These are phyloP conservation scores for Corapipo altera DNA, from an alignment of 2,113 vertebrate species.

Conservation along the genomic window DNA sequence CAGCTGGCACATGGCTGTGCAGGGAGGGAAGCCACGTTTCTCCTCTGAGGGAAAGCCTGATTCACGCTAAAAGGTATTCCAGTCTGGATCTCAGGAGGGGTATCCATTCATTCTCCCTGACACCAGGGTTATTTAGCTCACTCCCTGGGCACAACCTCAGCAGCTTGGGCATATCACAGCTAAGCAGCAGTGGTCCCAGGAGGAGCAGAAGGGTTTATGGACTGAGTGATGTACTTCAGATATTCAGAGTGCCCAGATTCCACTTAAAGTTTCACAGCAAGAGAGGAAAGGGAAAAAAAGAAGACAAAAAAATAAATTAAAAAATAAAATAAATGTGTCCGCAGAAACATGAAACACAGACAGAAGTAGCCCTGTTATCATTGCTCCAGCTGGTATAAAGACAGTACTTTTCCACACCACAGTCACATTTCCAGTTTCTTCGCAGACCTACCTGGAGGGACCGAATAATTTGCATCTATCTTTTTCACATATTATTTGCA, in stretches of 20 bases:
- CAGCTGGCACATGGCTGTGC: neutral
- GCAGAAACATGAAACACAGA: neutral
- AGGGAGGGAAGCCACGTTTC: neutral
- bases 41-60: neutral
- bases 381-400: neutral
- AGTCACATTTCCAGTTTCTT: conserved; percentile 52
- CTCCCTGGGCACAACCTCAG: neutral
- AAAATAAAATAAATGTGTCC: neutral
- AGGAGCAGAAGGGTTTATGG: neutral
- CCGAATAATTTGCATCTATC: conserved; percentile 45
- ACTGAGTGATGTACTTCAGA: neutral
- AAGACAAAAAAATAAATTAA: neutral
- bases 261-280: neutral
- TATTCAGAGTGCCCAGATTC: neutral
- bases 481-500: conserved; percentile 37
- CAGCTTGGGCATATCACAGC: neutral
- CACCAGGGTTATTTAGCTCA: neutral
- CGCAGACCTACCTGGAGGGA: conserved; percentile 12
- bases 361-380: neutral
- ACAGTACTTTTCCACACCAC: neutral
- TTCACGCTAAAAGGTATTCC: neutral
- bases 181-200: neutral
- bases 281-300: neutral
- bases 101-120: neutral
- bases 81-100: neutral